A percentile compares a stretch with the other conserved stretches of the same genome.
These are phyloP conservation scores for Psephotus haematonotus DNA, from an alignment of 2,113 vertebrate species.

Conservation along the genomic window DNA sequence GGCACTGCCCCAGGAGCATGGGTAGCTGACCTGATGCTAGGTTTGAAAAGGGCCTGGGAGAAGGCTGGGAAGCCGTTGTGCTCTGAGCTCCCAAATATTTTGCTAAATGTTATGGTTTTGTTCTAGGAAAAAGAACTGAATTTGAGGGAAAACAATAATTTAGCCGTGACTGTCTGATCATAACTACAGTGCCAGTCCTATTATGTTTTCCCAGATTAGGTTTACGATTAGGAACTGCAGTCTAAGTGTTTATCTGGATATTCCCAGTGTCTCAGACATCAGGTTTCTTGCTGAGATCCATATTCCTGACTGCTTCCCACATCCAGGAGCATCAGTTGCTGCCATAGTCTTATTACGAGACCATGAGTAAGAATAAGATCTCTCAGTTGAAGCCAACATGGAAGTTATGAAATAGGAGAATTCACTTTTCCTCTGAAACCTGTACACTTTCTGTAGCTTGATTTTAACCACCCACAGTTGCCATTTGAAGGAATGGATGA, in stretches of 20 bases:
- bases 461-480: not conserved
- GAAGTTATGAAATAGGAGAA: not conserved
- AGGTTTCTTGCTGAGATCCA: not conserved
- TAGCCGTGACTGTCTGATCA: not conserved
- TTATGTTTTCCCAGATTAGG: not conserved
- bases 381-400: not conserved
- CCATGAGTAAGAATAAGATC: not conserved
- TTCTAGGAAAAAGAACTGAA: not conserved
- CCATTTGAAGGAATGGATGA: not conserved
- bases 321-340: not conserved
- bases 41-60: not conserved
- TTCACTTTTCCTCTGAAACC: not conserved
- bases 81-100: not conserved
- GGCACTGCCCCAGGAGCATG: not conserved
- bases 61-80: not conserved
- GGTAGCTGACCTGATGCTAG: fast-evolving
- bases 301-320: not conserved
- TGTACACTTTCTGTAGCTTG: not conserved
- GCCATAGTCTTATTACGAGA: not conserved
- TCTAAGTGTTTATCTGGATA: not conserved
- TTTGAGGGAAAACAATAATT: not conserved
- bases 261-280: not conserved
- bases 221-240: not conserved
- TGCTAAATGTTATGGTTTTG: not conserved
- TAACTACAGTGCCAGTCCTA: not conserved